Conservation (phyloP, 2,797 vertebrate genomes). For the Apodemus agrarius region DNA sequence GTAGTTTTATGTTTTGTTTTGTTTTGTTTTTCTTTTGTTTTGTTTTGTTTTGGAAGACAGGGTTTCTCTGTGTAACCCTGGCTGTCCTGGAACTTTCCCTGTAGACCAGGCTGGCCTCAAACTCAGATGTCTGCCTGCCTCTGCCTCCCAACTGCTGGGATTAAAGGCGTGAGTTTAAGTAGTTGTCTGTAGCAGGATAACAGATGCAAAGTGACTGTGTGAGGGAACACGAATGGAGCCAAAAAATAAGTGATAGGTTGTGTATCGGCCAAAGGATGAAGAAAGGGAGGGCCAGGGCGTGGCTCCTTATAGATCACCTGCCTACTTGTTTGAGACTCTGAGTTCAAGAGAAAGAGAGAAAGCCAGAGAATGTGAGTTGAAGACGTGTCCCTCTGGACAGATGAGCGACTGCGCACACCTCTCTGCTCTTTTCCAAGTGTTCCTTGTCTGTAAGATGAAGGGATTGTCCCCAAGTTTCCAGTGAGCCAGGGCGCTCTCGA, state of each 20-base stretch:
- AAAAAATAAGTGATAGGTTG: not conserved
- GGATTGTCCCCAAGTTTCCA: constrained; percentile 9
- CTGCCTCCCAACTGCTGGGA: not conserved
- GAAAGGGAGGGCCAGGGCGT: too few species aligned
- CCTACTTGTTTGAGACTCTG: not conserved
- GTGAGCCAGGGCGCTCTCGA: not conserved
- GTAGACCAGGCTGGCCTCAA: not conserved
- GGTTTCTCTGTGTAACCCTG: not conserved
- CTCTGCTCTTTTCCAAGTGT: not conserved
- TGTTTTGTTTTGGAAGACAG: not conserved
- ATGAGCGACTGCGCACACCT: fast-evolving
- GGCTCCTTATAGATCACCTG: not conserved
- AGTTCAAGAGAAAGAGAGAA: not conserved
- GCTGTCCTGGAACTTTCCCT: not conserved
- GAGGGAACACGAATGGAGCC: not conserved
- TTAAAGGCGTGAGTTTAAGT: not conserved
- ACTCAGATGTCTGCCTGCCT: not conserved
- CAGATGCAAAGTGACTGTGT: not conserved
- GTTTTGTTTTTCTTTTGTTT: not conserved
- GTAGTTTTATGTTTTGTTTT: not conserved
- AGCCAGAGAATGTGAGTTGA: not conserved
- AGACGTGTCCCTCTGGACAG: not conserved
- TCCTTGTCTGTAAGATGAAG: not conserved
- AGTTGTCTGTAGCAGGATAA: not conserved
- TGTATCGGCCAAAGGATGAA: not conserved